Conservation (phyloP, 2,113 vertebrate species). For the Ancistrus triradiatus region DNA sequence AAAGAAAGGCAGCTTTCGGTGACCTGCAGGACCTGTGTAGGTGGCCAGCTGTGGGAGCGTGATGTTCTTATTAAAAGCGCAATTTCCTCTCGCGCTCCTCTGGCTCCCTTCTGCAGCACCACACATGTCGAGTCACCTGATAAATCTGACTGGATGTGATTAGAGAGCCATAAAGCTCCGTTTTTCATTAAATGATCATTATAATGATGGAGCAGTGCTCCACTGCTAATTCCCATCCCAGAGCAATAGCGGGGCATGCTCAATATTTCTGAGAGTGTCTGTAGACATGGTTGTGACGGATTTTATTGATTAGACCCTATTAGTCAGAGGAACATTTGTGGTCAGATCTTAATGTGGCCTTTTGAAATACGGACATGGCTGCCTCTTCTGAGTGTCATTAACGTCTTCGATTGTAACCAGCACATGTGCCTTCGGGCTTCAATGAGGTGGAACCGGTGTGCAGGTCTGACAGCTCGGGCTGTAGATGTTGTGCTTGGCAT, state of each 20-base stretch:
- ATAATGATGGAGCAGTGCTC: slow-evolving; percentile 22
- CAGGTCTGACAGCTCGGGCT: slow-evolving; percentile 30
- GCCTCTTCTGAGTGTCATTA: not conserved
- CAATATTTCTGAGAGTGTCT: slow-evolving; percentile 6
- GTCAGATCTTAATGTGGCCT: not conserved
- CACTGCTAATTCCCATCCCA: slow-evolving; percentile 21
- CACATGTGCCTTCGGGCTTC: slow-evolving; percentile 20
- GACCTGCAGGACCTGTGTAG: slow-evolving; percentile 16
- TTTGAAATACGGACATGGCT: not conserved
- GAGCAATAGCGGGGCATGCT: slow-evolving; percentile 15
- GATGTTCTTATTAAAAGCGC: slow-evolving; percentile 34
- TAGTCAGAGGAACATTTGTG: not conserved
- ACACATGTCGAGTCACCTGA: slow-evolving; percentile 44
- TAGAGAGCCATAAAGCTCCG: slow-evolving; percentile 41
- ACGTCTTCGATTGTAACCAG: slow-evolving; percentile 7
- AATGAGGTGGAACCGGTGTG: slow-evolving; percentile 33
- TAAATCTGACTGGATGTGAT: slow-evolving; percentile 46
- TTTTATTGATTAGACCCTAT: not conserved
- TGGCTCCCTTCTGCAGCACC: slow-evolving; percentile 29
- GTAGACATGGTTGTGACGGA: slow-evolving; percentile 13
- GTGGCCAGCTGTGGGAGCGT: slow-evolving; percentile 41
- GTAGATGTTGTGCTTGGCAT: slow-evolving; percentile 61
- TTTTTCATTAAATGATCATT: slow-evolving; percentile 47
- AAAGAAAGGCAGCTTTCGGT: slow-evolving; percentile 16
- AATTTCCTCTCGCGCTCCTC: slow-evolving; percentile 41